Evolutionary conservation across 2,888 invertebrate species (phyloP).

Genomic region (Endomychus coccineus): DNA sequence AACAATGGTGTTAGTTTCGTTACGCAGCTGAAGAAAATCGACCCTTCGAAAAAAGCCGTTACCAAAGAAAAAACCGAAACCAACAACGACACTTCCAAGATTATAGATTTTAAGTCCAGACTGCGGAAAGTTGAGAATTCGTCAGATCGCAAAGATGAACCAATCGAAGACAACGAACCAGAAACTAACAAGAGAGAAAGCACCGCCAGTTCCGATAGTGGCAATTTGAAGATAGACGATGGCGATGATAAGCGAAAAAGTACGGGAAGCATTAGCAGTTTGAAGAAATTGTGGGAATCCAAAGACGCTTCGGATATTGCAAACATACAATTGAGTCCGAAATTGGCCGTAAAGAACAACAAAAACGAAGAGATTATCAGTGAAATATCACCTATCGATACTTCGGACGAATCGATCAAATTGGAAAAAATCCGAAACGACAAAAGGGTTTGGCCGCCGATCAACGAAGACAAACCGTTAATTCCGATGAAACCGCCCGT

Average conservation of each 20-base stretch:
- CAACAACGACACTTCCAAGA: constrained; percentile 51
- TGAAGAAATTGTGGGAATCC: constrained; percentile 89
- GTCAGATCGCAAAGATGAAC: constrained; percentile 37
- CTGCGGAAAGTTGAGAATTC: constrained; percentile 70
- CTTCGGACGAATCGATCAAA: constrained; percentile 39
- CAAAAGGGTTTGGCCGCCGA: constrained; percentile 50
- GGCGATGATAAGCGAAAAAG: constrained; percentile 81
- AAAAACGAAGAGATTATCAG: constrained; percentile 43
- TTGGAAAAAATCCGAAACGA: constrained; percentile 38
- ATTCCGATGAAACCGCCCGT: constrained; percentile 63
- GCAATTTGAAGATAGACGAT: constrained; percentile 49
- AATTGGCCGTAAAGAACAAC: constrained; percentile 50
- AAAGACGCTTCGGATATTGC: constrained; percentile 52
- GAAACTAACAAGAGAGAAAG: constrained; percentile 43
- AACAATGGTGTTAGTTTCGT: constrained; percentile 48
- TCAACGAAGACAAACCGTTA: constrained; percentile 54
- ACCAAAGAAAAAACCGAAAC: constrained; percentile 50
- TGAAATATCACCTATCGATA: constrained; percentile 40
- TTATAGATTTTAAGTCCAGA: constrained; percentile 78
- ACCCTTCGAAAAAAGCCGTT: constrained; percentile 52
- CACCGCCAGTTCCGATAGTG: constrained; percentile 42
- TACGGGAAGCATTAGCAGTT: constrained; percentile 85
- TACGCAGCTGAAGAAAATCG: constrained; percentile 68
- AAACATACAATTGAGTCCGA: constrained; percentile 58
- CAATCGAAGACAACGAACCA: constrained; percentile 31